Percentiles rank a stretch among this genome's conserved stretches.
These are phyloP conservation scores for Drosophila setosimentum DNA, from an alignment of 2,888 invertebrate genomes.

Conservation along the genomic window DNA sequence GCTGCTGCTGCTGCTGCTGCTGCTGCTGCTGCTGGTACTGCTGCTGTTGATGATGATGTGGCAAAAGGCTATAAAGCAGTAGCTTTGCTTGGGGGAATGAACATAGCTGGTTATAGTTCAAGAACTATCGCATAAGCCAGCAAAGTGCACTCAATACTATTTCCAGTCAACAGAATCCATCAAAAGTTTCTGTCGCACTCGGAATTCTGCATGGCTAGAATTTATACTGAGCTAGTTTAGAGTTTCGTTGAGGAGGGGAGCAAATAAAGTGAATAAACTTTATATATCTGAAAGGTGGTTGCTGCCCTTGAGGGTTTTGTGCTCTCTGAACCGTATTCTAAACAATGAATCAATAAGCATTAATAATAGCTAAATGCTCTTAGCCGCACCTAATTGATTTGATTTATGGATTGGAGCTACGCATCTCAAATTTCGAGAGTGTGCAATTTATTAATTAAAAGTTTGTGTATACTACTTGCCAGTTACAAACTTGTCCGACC, in stretches of 20 bases:
- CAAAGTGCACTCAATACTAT: conserved; percentile 11
- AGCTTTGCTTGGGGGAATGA: conserved; percentile 44
- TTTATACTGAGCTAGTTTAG: not conserved
- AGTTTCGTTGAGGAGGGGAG: conserved; percentile 6
- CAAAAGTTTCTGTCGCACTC: conserved; percentile 13
- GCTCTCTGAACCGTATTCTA: not conserved
- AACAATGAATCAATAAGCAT: conserved; percentile 6
- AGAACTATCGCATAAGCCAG: conserved; percentile 30
- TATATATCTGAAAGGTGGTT: not conserved
- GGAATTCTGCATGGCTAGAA: not conserved
- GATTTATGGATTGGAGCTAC: conserved; percentile 31
- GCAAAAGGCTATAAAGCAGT: conserved; percentile 62
- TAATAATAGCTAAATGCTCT: conserved; percentile 8
- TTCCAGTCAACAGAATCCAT: conserved; percentile 7
- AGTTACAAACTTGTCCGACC: conserved; percentile 1
- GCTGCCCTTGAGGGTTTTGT: not conserved
- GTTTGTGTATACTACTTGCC: conserved; percentile 35
- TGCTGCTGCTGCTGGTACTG: conserved; percentile 13
- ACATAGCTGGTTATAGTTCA: conserved; percentile 26
- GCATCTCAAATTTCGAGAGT: conserved; percentile 4
- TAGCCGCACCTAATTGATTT: conserved; percentile 34
- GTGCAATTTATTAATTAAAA: conserved; percentile 71
- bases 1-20: conserved; percentile 23
- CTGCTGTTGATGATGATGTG: conserved; percentile 59
- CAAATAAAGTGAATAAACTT: not conserved